Percentiles rank a stretch among this genome's conserved stretches.
Evolutionary conservation across 2,888 invertebrate species (phyloP).

Genomic region (Sericinus montela): DNA sequence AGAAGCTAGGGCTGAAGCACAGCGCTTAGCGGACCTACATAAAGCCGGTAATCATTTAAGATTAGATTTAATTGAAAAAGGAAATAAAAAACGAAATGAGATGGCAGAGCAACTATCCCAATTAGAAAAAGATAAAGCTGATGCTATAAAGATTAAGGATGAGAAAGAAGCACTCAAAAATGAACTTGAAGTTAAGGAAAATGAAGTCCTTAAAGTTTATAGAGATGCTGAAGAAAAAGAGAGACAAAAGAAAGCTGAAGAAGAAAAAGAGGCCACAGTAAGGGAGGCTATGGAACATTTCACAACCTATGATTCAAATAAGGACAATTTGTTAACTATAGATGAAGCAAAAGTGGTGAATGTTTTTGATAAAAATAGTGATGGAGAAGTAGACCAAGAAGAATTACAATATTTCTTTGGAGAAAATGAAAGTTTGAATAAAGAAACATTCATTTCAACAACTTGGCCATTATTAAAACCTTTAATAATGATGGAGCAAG

Average conservation of each 20-base stretch:
- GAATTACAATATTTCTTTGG: conserved; percentile 89
- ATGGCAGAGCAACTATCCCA: conserved; percentile 84
- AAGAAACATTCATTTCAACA: conserved; percentile 82
- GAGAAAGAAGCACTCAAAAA: conserved; percentile 88
- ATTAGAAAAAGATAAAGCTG: conserved; percentile 84
- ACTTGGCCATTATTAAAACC: conserved; percentile 91
- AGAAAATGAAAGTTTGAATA: conserved; percentile 82
- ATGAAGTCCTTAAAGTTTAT: conserved; percentile 87
- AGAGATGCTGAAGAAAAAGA: conserved; percentile 83
- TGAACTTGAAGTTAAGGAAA: conserved; percentile 85
- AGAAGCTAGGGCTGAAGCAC: conserved; percentile 86
- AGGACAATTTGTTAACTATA: conserved; percentile 85
- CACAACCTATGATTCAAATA: conserved; percentile 87
- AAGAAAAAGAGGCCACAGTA: conserved; percentile 75
- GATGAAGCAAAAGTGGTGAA: conserved; percentile 84
- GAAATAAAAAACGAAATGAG: conserved; percentile 86
- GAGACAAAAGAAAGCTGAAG: conserved; percentile 76
- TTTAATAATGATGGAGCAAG: conserved; percentile 86
- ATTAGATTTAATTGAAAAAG: conserved; percentile 85
- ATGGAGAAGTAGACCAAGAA: conserved; percentile 92
- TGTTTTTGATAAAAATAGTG: conserved; percentile 92
- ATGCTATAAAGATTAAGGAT: conserved; percentile 87
- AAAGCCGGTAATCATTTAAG: conserved; percentile 89
- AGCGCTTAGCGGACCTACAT: conserved; percentile 84
- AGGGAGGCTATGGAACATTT: conserved; percentile 88